phyloP scores from a whole-genome alignment of 1,140 invertebrate species.

The Lysiphlebus fabarum region DNA sequence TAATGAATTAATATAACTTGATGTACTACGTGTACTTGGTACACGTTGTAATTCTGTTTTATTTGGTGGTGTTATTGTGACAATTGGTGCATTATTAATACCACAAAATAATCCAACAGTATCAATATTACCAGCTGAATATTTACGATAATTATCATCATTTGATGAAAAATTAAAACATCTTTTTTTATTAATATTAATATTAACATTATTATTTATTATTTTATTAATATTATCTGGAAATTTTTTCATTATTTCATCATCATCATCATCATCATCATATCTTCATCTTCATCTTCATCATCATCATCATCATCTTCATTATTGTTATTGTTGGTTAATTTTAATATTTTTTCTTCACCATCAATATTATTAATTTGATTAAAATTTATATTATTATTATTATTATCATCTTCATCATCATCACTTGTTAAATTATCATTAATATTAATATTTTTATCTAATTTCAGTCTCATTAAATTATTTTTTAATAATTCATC shows the following conservation, averaged over 20 bases:
- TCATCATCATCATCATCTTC: not conserved
- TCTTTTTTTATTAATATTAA: not conserved
- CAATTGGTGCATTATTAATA: slow-evolving; percentile 36
- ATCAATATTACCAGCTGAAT: slow-evolving; percentile 9
- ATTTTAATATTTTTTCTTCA: no score
- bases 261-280: not conserved
- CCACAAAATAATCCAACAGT: not conserved
- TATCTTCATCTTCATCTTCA: not conserved
- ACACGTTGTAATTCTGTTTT: slow-evolving; percentile 46
- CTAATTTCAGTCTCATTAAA: slow-evolving; percentile 26
- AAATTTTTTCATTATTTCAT: no score
- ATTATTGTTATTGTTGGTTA: not conserved
- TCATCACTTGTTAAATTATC: not conserved
- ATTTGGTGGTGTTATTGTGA: slow-evolving; percentile 53
- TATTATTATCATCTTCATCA: not conserved
- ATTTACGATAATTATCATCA: slow-evolving; percentile 9
- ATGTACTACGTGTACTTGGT: slow-evolving; percentile 45
- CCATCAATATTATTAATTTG: no score
- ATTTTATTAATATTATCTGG: not conserved
- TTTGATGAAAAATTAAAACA: not conserved
- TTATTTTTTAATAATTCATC: slow-evolving; percentile 32
- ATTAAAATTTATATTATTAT: not conserved
- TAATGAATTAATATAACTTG: slow-evolving; percentile 67
- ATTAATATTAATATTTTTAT: slow-evolving; percentile 24
- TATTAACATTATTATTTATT: not conserved